Evolutionary conservation across 2,797 vertebrate genomes (phyloP), one percentile per base, ranked within the genome.

Genomic region (Pogonophryne albipinna): DNA sequence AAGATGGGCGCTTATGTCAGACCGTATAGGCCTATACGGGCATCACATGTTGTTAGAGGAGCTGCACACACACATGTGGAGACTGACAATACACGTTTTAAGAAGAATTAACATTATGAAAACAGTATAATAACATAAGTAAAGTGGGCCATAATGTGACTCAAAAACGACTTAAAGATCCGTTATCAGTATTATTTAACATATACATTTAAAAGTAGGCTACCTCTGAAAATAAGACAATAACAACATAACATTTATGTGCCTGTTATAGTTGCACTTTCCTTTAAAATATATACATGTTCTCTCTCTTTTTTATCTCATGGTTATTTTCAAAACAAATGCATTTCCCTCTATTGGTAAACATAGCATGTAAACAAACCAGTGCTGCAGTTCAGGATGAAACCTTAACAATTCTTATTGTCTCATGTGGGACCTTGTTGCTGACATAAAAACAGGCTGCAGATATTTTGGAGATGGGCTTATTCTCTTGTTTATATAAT

Each of bases 41-140:
- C 74, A 73, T 90, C 80, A 81, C 80, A 85, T 85, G 83, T 76
- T 80, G 67, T 74, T 56, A 60, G 51, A 61, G 69, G 55, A 71
- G 67, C 66, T 80, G 69, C 19, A 81, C 75, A 77, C 79, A 81
- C 79, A 83, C 77, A 71, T 81, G 84, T 82, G 74, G 71, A 11
- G 66, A 42, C 57, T 58, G 55, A 34, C 5, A 59, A 27, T 38
- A 20, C 62, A 20, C 50, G 27, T 20, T 66, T 64, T 45, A 50
- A 52, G 57, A 56, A 9, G 13, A 38, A 7, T 58, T 20, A 11
- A 13, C 4, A 14, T 51, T 9, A 46, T 34, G 16, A 45, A 65
- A 57, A 64, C 1, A 19, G 16, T 53, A 6, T 11, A 3, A 7
- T 38, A 38, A 38, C 8, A 38, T 38, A 38, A 38, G 7, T 27